These are phyloP conservation scores for Enteromius argenteus DNA, from an alignment of 2,797 vertebrate genomes.

Conservation along the genomic window DNA sequence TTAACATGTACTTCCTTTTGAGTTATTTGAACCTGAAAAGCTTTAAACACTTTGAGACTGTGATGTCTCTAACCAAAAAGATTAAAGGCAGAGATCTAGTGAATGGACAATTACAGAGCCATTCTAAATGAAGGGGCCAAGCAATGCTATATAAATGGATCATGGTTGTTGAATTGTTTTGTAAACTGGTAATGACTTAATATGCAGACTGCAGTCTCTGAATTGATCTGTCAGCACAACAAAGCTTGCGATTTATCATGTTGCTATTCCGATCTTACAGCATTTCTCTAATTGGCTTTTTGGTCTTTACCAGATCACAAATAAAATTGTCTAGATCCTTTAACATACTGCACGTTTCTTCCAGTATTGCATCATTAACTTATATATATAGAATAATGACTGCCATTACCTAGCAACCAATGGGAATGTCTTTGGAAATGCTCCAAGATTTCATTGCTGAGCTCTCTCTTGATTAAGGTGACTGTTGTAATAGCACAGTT, in stretches of 20 bases:
- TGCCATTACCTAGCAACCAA: constrained; percentile 12
- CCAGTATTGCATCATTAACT: neutral
- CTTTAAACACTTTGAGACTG: constrained; percentile 73
- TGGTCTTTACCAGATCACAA: neutral
- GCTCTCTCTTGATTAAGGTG: constrained; percentile 51
- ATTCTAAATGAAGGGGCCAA: constrained; percentile 14
- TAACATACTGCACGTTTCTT: neutral
- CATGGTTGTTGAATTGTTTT: neutral
- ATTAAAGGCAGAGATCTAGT: constrained; percentile 43
- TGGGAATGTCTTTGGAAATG: neutral
- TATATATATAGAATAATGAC: neutral
- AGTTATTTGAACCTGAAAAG: constrained; percentile 69
- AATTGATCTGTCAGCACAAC: constrained; percentile 12
- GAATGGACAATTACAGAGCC: constrained; percentile 13
- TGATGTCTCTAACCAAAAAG: constrained; percentile 60
- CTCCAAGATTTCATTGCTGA: neutral
- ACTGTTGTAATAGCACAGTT: constrained; percentile 46
- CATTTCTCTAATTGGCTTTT: constrained; percentile 32
- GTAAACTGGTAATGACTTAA: neutral
- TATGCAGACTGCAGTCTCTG: neutral
- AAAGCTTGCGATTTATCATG: neutral
- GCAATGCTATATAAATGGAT: neutral
- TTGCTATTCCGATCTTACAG: constrained; percentile 24
- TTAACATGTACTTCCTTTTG: constrained; percentile 70
- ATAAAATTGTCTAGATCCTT: constrained; percentile 14